phyloP scores from a whole-genome alignment of 2,113 vertebrate species.

The Apus apus region DNA sequence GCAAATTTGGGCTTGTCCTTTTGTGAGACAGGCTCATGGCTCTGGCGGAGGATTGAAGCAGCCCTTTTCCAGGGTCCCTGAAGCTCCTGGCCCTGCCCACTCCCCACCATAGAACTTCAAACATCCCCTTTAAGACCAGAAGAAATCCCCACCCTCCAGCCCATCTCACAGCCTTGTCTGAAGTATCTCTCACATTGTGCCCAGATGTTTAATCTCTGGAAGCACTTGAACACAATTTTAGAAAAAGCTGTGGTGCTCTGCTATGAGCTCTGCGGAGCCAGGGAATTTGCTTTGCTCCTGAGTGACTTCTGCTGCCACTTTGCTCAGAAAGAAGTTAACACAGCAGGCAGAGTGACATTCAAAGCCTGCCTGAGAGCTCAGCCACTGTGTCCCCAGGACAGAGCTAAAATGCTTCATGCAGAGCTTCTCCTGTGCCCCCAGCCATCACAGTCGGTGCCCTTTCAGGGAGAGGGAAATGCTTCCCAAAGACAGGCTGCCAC shows the following conservation, averaged over 20 bases:
- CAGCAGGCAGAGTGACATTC: background rate
- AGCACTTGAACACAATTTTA: background rate
- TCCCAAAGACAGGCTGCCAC: background rate
- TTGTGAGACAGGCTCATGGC: background rate
- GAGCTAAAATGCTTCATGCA: background rate
- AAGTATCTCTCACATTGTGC: background rate
- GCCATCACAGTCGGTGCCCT: fast-evolving
- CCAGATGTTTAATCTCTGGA: background rate
- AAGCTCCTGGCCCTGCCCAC: background rate
- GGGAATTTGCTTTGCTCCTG: background rate
- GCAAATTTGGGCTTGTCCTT: background rate
- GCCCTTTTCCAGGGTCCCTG: background rate
- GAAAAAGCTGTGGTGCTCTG: background rate
- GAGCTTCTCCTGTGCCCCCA: background rate
- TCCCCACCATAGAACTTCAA: background rate
- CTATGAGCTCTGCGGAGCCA: background rate
- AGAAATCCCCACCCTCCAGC: background rate
- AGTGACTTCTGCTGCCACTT: background rate
- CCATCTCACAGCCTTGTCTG: background rate
- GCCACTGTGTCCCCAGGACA: background rate
- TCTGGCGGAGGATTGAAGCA: background rate
- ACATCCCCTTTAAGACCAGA: background rate
- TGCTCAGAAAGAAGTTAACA: background rate
- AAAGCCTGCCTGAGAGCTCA: background rate
- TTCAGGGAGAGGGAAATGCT: background rate